Base-by-base conservation (phyloP, 2,888 invertebrate genomes). In the Nymphalis c-album region DNA sequence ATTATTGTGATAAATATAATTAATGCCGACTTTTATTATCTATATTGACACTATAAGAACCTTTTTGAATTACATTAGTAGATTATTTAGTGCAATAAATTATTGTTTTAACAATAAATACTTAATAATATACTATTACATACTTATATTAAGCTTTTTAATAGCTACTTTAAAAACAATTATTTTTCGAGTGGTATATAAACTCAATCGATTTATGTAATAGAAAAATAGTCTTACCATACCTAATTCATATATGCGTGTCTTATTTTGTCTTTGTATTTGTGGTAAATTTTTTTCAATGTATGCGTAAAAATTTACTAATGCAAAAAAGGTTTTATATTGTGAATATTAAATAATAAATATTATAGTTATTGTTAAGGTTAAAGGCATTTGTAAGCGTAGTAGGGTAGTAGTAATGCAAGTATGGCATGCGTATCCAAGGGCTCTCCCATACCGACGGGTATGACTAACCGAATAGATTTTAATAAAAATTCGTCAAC, bases 401-500 rank as follows among this genome's bases (percentile, higher is more conserved):
- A 48, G 64, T 40, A 40, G 13, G 13, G 40, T 40, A 40, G 35
- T 40, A 40, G 40, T 40, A 40, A 40, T 40, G 13, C 2, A 40
- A 40, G 40, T 40, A 40, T 40, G 13, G 40, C 26, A 31, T 31
- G 5, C 26, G 26, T 6, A 31, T 31, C 0, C 35, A 40, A 40
- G 40, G 40, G 60, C 47, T 55, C 46, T 47, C 65, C 60, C 60
- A 31, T 20, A 50, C 18, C 17, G 16, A 13, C 45, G 60, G 26
- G 47, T 47, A 48, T 48, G 60, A 48, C 60, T 50, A 48, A 26
- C 60, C 16, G 26, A 62, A 50, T 62, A 50, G 40, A 50, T 45
- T 40, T 51, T 47, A 66, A 61, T 67, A 63, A 68, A 63, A 72
- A 72, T 71, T 69, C 70, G 65, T 57, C 69, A 66, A 69, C 69